These are phyloP conservation scores for Phasianus colchicus DNA, from an alignment of 2,113 vertebrate species.

Conservation along the genomic window DNA sequence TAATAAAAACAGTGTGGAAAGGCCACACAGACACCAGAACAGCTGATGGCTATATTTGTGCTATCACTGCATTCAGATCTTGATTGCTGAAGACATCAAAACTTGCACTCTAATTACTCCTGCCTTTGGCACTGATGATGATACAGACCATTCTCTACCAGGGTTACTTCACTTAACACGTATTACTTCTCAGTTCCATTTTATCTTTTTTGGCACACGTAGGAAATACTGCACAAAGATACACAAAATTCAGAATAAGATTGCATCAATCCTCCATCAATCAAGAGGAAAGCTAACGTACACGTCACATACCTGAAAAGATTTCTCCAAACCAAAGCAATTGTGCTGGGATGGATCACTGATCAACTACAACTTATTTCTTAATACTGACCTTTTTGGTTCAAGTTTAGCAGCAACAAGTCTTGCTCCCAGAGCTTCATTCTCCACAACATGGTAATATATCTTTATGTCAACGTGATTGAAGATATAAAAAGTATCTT, in stretches of 20 bases:
- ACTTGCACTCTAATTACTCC: background rate
- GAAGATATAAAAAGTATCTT: constrained; percentile 94
- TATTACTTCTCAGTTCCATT: background rate
- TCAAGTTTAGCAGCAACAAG: constrained; percentile 95
- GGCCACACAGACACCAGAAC: background rate
- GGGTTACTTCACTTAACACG: background rate
- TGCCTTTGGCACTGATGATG: background rate
- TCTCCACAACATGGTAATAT: constrained; percentile 87
- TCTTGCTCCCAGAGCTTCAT: constrained; percentile 87
- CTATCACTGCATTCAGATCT: background rate
- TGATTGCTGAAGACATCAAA: background rate
- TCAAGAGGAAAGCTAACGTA: background rate
- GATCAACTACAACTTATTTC: background rate
- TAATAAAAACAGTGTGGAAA: background rate
- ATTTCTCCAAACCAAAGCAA: background rate
- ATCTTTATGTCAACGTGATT: constrained; percentile 98
- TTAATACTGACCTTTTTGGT: constrained; percentile 88
- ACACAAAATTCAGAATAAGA: background rate
- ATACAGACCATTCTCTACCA: background rate
- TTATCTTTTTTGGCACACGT: background rate
- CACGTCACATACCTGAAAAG: background rate
- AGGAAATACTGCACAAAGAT: background rate
- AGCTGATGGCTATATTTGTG: background rate
- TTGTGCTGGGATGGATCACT: background rate
- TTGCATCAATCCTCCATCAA: background rate